phyloP scores from a whole-genome alignment of 2,797 vertebrate species.

The Scolopax bukidnonensis region DNA sequence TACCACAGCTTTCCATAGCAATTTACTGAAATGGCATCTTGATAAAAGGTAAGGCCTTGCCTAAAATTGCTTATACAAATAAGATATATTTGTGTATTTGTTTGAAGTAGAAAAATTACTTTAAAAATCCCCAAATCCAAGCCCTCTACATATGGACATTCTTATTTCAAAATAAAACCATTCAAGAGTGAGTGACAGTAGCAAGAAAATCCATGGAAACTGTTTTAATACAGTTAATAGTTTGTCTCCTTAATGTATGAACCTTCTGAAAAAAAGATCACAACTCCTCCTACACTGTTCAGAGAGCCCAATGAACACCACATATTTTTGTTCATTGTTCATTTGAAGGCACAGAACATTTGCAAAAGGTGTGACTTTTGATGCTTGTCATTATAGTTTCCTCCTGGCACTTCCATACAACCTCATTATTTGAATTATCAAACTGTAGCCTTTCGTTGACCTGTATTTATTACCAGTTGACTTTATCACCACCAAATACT shows the following conservation, averaged over 20 bases:
- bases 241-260: neutral
- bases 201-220: neutral
- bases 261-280: neutral
- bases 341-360: neutral
- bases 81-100: neutral
- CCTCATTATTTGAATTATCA: neutral
- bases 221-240: neutral
- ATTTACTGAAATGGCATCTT: neutral
- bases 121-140: neutral
- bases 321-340: neutral
- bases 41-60: neutral
- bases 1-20: neutral
- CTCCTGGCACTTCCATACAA: neutral
- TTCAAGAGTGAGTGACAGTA: neutral
- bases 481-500: constrained; percentile 42
- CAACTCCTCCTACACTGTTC: neutral
- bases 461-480: neutral
- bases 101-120: neutral
- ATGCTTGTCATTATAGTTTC: neutral
- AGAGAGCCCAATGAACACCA: neutral
- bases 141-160: neutral
- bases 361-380: neutral
- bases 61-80: neutral
- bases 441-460: neutral
- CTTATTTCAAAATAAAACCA: neutral